Evolutionary conservation across 1,140 invertebrate genomes (phyloP), one percentile per base, ranked within the genome.

Genomic region (Musca domestica): DNA sequence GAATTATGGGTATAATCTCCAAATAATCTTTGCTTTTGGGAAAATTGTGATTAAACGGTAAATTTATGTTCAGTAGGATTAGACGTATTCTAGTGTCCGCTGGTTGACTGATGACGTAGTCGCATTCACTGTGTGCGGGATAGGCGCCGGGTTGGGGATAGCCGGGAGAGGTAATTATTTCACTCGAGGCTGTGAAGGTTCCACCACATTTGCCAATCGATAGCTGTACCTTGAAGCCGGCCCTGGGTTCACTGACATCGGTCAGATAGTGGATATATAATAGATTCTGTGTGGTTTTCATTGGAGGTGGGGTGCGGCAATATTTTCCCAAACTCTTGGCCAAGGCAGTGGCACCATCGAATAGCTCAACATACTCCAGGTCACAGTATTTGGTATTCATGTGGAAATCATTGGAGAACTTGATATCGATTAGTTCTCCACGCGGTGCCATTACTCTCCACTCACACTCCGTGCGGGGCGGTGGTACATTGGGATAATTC

Each of bases 221-320:
- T 1, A 92, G 78, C 52, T 86, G 86, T 0, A 92, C 90, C 78
- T 89, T 89, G 75, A 96, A 95, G 7, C 93, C 93, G 80, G 90
- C 88, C 49, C 86, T 87, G 0, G 91, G 92, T 56, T 90, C 87
- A 9, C 82, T 67, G 0, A 88, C 71, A 66, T 89, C 84, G 0
- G 91, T 92, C 48, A 86, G 88, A 79, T 89, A 96, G 71, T 88
- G 88, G 9, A 95, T 80, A 67, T 87, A 89, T n/a, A 95, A 71
- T 15, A 74, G n/a, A 20, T 74, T 81, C 2, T 73, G 87, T 4
- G 84, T 87, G 3, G 86, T 86, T 61, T 84, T 84, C 58, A 88
- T 74, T 0, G 86, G 88, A 41, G 84, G 84, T 0, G 90, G 90
- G 4, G 68, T 71, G 22, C 80, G 76, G 74, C 94, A 95, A 73